Evolutionary conservation across 2,113 vertebrate genomes (phyloP).

Genomic region (Equus quagga): DNA sequence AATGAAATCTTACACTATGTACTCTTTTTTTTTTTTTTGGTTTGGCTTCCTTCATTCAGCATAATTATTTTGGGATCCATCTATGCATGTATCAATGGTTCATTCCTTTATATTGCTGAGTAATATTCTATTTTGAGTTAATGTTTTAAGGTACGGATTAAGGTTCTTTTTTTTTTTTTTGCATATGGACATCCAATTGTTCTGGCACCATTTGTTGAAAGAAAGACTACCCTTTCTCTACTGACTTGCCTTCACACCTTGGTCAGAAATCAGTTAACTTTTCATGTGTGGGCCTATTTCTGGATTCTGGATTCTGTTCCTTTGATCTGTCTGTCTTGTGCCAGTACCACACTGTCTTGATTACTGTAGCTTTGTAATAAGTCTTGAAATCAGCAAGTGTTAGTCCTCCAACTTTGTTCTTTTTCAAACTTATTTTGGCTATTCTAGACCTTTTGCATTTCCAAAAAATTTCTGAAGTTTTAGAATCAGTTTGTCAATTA

Average conservation of each 20-base stretch:
- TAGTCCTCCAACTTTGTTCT: neutral
- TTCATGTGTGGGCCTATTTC: neutral
- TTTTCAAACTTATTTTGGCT: neutral
- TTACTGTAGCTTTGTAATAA: neutral
- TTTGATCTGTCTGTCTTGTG: neutral
- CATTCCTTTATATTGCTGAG: constrained; percentile 11
- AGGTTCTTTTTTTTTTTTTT: neutral
- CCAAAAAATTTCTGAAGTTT: neutral
- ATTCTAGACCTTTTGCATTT: neutral
- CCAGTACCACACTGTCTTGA: neutral
- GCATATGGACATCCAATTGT: neutral
- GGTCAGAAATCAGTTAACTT: neutral
- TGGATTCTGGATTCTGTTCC: neutral
- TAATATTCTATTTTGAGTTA: neutral
- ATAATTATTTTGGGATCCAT: neutral
- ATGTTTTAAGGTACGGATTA: neutral
- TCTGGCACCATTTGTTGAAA: neutral
- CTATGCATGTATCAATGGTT: neutral
- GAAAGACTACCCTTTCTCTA: neutral
- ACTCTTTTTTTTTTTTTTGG: neutral
- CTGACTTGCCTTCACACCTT: neutral
- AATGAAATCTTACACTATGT: neutral
- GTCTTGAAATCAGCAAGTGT: neutral
- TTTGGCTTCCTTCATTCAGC: neutral
- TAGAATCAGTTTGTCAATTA: neutral